These are phyloP conservation scores for Macropus fuliginosus DNA, from an alignment of 2,797 vertebrate species.

Conservation along the genomic window DNA sequence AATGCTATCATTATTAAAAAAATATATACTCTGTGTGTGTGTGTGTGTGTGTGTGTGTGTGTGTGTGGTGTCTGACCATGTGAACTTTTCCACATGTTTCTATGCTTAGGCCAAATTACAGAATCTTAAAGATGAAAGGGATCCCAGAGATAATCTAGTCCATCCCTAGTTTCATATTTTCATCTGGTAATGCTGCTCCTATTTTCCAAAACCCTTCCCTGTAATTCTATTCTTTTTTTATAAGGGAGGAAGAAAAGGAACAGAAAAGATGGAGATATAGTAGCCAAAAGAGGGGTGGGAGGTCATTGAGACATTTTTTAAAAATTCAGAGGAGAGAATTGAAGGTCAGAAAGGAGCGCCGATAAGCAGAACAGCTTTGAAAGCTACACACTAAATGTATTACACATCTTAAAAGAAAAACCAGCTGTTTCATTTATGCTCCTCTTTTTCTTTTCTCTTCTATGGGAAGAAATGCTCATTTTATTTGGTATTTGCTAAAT, in stretches of 20 bases:
- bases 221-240: neutral
- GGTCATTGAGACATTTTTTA: neutral
- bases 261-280: neutral
- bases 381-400: neutral
- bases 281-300: neutral
- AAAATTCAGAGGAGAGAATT: neutral
- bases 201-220: neutral
- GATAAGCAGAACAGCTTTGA: neutral
- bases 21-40: neutral
- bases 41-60: neutral
- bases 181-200: neutral
- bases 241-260: neutral
- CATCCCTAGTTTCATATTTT: neutral
- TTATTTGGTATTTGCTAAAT: neutral
- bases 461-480: neutral
- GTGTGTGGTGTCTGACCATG: neutral
- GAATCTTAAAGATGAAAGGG: neutral
- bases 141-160: neutral
- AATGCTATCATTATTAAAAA: neutral
- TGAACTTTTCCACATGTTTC: neutral
- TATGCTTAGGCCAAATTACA: neutral
- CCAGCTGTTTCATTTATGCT: neutral
- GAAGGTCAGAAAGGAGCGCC: neutral
- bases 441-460: neutral
- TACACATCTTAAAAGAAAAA: neutral